Evolutionary conservation across 2,797 vertebrate genomes (phyloP), one percentile per base, ranked within the genome.

Genomic region (Sciurus carolinensis): DNA sequence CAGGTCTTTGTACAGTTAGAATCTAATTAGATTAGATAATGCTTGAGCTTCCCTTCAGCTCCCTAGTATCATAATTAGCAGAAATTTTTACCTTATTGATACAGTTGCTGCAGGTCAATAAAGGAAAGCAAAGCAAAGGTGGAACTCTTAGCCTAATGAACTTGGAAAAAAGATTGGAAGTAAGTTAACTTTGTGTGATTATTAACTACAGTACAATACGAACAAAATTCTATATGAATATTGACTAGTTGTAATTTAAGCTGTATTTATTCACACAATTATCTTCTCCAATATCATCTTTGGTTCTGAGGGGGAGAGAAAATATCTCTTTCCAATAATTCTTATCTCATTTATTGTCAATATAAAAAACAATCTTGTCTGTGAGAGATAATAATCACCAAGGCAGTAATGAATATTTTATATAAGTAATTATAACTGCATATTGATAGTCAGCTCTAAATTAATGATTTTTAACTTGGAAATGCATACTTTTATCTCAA

Each of bases 31-130:
- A 86, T 87, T 77, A 91, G 83, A 71, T 69, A 71, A 93, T 42
- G 80, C 76, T 75, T 2, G 30, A 62, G 33, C 66, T 95, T 84
- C 42, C 69, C 18, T 93, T 50, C 30, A 91, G 71, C 75, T 95
- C 52, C 67, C 72, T 9, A 75, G 59, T 4, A 92, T 59, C 75
- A 88, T 95, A 97, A 97, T 98, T 96, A 97, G 93, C 91, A 97
- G 87, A 93, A 87, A 91, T 85, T 87, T 87, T 87, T 59, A 36
- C 76, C 91, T 96, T 87, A 95, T 84, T 95, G 84, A 84, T 73
- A 94, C 36, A 89, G 66, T 79, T 76, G 59, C 94, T 94, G 28
- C 47, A 84, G 88, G 75, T 96, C 86, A 96, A 76, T 83, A 96
- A 95, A 95, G 50, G 36, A 86, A 91, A 89, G 73, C 4, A 92